These are phyloP conservation scores for Linnaemya tessellans DNA, from an alignment of 2,888 invertebrate species.

Conservation along the genomic window DNA sequence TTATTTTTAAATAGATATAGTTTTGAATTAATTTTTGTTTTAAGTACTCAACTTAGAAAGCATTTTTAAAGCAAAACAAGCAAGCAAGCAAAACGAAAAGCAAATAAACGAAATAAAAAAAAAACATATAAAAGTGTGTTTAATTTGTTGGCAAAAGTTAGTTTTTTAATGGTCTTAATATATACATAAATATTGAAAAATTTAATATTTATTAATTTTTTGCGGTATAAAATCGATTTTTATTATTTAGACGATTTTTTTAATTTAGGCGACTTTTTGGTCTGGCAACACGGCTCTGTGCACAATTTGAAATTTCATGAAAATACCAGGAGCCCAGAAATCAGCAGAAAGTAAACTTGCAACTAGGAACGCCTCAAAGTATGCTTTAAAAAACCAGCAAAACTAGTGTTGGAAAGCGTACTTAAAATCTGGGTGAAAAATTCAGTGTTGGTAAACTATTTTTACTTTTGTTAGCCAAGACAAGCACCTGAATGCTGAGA, in stretches of 20 bases:
- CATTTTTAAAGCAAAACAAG: slow-evolving; percentile 75
- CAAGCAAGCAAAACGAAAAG: slow-evolving; percentile 77
- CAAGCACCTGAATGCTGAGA: too few relatives aligned
- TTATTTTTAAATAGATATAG: slow-evolving; percentile 75
- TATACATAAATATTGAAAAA: too few relatives aligned
- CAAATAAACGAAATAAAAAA: slow-evolving; percentile 73
- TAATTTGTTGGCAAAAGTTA: too few relatives aligned
- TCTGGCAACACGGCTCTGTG: background rate
- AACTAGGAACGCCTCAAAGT: background rate
- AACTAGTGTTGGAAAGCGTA: background rate
- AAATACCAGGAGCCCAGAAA: background rate
- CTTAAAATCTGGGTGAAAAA: background rate
- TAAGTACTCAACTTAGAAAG: slow-evolving; percentile 55
- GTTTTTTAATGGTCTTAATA: too few relatives aligned
- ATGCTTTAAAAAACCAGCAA: background rate
- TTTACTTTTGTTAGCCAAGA: background rate
- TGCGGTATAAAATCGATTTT: too few relatives aligned
- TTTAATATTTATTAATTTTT: too few relatives aligned
- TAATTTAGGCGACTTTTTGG: background rate
- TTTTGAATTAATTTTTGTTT: slow-evolving; percentile 77
- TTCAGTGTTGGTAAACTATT: background rate
- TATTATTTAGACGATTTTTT: too few relatives aligned
- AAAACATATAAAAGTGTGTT: slow-evolving; percentile 47
- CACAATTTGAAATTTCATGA: background rate
- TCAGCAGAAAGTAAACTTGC: background rate